These are phyloP conservation scores for Amazona vittata DNA, from an alignment of 2,113 vertebrate genomes.

Conservation along the genomic window DNA sequence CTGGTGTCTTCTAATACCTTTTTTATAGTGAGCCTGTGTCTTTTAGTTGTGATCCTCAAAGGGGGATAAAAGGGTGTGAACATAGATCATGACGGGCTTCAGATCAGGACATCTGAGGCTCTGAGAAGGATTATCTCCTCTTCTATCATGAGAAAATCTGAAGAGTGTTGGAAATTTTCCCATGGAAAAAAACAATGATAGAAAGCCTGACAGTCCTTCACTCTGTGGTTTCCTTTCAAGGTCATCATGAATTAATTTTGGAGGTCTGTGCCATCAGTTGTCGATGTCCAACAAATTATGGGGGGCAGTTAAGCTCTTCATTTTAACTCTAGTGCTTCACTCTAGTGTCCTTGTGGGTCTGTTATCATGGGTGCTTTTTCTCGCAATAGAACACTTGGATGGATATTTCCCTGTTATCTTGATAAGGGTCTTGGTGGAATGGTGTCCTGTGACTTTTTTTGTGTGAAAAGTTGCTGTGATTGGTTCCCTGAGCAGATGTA, in stretches of 20 bases:
- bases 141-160: not conserved
- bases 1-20: not conserved
- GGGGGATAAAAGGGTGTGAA: not conserved
- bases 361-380: not conserved
- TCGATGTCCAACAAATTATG: slow-evolving; percentile 57
- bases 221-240: slow-evolving; percentile 8
- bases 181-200: not conserved
- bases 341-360: slow-evolving; percentile 35
- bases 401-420: not conserved
- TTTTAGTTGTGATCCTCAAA: not conserved
- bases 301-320: slow-evolving; percentile 57
- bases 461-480: not conserved
- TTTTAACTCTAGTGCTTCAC: slow-evolving; percentile 20
- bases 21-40: not conserved
- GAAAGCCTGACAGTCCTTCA: not conserved
- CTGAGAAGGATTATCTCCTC: not conserved
- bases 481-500: not conserved
- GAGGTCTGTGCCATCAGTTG: slow-evolving; percentile 34
- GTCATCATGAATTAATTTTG: slow-evolving; percentile 25
- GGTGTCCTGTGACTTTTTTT: not conserved
- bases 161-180: not conserved
- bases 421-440: not conserved
- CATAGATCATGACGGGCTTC: not conserved
- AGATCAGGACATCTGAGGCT: not conserved
- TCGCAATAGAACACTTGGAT: not conserved